Evolutionary conservation across 1,140 invertebrate species (phyloP).

Genomic region (Drosophila ercepeae): DNA sequence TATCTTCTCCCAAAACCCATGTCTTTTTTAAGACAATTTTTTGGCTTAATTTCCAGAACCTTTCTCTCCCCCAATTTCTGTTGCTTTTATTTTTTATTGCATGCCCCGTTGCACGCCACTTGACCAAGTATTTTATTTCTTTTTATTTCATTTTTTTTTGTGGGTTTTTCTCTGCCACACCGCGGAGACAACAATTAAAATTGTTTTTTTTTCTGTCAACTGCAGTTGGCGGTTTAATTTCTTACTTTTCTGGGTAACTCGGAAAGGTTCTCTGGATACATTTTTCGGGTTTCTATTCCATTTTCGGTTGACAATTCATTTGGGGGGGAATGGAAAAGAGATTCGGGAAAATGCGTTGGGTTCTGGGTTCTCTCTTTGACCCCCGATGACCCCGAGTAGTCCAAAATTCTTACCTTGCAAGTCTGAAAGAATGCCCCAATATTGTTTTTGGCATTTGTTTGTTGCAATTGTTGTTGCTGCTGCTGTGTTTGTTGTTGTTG

Average conservation of each 20-base stretch:
- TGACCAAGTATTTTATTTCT: slow-evolving; percentile 6
- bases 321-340: neutral
- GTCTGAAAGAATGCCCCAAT: slow-evolving; percentile 83
- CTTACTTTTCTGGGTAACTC: slow-evolving; percentile 28
- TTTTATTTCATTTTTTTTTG: neutral
- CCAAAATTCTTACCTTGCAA: slow-evolving; percentile 77
- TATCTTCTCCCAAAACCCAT: neutral
- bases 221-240: slow-evolving; percentile 56
- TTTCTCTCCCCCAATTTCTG: neutral
- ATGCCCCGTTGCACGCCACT: slow-evolving; percentile 19
- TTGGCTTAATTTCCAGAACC: neutral
- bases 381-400: neutral
- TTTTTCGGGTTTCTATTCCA: neutral
- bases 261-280: slow-evolving; percentile 1
- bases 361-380: neutral
- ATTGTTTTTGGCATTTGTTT: slow-evolving; percentile 68
- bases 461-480: slow-evolving; percentile 32
- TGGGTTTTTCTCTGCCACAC: neutral
- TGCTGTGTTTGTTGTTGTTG: slow-evolving; percentile 33
- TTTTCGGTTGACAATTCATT: neutral
- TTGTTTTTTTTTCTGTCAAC: slow-evolving; percentile 34
- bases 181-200: slow-evolving; percentile 27
- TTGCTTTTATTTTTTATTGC: slow-evolving; percentile 1
- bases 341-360: neutral
- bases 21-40: too few relatives aligned